These are phyloP conservation scores for Cossypha niveicapilla DNA, from an alignment of 2,797 vertebrate genomes.

Conservation along the genomic window DNA sequence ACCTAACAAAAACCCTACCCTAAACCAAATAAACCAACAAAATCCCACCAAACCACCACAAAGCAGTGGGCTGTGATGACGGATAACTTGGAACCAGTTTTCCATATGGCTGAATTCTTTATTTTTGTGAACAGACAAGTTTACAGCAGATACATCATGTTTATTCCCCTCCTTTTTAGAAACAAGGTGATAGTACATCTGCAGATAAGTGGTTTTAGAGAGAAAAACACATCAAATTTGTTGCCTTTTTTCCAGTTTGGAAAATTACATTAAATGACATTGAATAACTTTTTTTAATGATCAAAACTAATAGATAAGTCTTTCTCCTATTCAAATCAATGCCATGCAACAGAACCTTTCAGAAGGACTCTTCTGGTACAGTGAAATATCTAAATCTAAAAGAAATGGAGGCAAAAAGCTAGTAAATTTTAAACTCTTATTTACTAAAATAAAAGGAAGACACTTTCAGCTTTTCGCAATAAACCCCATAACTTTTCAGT, in stretches of 20 bases:
- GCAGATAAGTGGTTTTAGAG: not conserved
- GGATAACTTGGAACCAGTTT: not conserved
- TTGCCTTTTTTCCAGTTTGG: not conserved
- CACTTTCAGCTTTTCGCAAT: not conserved
- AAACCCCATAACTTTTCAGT: not conserved
- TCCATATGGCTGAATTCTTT: not conserved
- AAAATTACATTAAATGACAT: not conserved
- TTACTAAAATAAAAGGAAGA: not conserved
- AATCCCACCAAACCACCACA: not conserved
- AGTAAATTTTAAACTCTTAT: not conserved
- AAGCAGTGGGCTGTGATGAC: not conserved
- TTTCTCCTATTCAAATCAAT: not conserved
- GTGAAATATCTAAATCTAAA: not conserved
- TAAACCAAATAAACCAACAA: not conserved
- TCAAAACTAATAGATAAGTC: not conserved
- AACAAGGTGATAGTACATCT: not conserved
- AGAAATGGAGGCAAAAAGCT: not conserved
- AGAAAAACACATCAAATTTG: not conserved
- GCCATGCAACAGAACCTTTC: not conserved
- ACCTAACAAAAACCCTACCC: fast-evolving
- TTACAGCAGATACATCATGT: not conserved
- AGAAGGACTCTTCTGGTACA: not conserved
- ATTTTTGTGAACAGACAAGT: not conserved
- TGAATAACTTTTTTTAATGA: not conserved
- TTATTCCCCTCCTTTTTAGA: not conserved